Evolutionary conservation across 92 coral and sea anemone genomes (phyloP), one percentile per base, ranked within the genome.

Genomic region (Heteractis magnifica): DNA sequence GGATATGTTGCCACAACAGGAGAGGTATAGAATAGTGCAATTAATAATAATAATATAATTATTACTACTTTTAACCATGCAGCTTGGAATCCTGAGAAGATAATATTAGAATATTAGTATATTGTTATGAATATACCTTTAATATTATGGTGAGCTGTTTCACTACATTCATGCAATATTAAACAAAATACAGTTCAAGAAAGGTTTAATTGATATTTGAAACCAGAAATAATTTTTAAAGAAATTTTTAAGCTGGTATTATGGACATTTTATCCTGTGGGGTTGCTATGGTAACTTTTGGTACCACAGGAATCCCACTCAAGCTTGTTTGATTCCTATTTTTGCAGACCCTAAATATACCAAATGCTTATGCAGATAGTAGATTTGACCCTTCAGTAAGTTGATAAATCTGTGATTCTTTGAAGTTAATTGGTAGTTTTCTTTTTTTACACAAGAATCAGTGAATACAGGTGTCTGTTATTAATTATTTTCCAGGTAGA

Each of bases 1-100:
- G 98, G 98, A 74, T 95, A 95, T 81, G 98, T 95, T 71, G 98
- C 98, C 23, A 94, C 98, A 52, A 94, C 98, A 34, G 98, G 98
- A 85, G 90, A 95, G 96, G 98, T 95, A 84, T 15, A 70, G n/a
- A 4, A 52, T 15, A 15, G 10, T 34, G 11, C 9, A 65, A 34
- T 74, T 8, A 74, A 74, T 49, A 34, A 21, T 8, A 52, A 52
- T 34, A 34, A 0, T 34, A 34, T 34, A 1, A 34, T 34, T 34
- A 34, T 34, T 34, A 34, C 44, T 34, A n/a, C n/a, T 34, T 0
- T 34, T 0, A 34, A 34, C 44, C 44, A 2, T 34, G 44, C 44
- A 34, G 44, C 44, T 34, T 34, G 44, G 2, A 34, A 34, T 34
- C 44, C 44, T 34, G 44, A 34, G 3, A 34, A 34, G 44, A 34